Conservation (phyloP, 2,888 invertebrate species). For the Hedychridium roseum region DNA sequence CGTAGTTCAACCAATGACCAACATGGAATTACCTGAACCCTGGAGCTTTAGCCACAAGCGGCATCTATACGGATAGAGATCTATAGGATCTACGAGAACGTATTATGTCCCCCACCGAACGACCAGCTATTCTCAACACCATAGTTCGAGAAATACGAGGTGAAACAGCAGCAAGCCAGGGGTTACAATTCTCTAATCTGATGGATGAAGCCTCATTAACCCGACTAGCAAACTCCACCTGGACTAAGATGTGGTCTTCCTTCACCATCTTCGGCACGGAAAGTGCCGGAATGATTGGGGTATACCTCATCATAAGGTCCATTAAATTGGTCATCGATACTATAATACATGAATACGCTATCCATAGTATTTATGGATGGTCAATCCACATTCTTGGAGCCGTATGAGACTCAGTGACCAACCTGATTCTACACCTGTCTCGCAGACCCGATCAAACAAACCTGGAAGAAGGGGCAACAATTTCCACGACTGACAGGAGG, state of each 20-base stretch:
- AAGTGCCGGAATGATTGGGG: background rate
- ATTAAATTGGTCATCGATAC: background rate
- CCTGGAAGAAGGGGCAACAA: too few species aligned
- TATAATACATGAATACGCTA: background rate
- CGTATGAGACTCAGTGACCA: too few species aligned
- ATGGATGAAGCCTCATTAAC: background rate
- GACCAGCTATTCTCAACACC: background rate
- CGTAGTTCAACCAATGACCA: slow-evolving; percentile 3
- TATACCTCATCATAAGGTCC: background rate
- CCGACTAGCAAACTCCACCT: background rate
- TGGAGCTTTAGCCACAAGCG: slow-evolving; percentile 12
- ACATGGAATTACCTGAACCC: slow-evolving; percentile 11
- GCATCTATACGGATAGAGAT: slow-evolving; percentile 18
- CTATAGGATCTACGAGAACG: slow-evolving; percentile 11
- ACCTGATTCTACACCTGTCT: too few species aligned
- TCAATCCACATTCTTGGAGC: slow-evolving; percentile 4
- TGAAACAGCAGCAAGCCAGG: too few species aligned
- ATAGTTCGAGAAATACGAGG: background rate
- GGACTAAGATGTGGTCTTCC: background rate
- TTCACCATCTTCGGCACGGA: background rate
- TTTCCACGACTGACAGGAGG: too few species aligned
- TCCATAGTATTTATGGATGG: slow-evolving; percentile 5
- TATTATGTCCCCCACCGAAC: slow-evolving; percentile 13
- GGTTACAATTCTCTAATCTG: background rate
- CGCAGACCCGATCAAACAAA: too few species aligned